phyloP scores from a whole-genome alignment of 2,113 vertebrate species.

The Puma concolor region DNA sequence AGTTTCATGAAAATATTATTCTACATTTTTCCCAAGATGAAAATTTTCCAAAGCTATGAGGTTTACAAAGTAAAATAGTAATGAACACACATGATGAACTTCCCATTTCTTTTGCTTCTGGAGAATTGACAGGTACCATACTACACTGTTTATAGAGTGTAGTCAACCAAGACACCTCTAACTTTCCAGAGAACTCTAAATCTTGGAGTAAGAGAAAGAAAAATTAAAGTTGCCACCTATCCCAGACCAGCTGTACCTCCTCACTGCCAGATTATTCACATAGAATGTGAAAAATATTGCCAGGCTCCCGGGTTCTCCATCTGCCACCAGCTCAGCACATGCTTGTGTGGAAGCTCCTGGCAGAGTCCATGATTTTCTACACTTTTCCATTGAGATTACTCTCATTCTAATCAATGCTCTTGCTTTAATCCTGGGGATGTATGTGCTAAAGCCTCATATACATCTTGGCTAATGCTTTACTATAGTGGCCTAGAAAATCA shows the following conservation, averaged over 20 bases:
- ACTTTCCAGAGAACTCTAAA: constrained; percentile 5
- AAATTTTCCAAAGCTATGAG: neutral
- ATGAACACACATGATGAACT: neutral
- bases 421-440: neutral
- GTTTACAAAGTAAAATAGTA: neutral
- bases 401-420: neutral
- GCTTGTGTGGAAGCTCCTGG: neutral
- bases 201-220: neutral
- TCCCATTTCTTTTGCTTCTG: neutral
- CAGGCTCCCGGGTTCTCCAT: neutral
- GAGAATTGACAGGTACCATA: neutral
- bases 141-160: neutral
- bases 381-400: neutral
- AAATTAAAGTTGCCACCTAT: neutral
- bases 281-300: neutral
- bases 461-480: neutral
- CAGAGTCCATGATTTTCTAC: neutral
- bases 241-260: neutral
- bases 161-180: neutral
- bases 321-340: neutral
- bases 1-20: neutral
- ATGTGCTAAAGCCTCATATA: neutral
- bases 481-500: neutral
- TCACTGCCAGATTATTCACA: neutral
- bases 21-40: neutral